These are phyloP conservation scores for Xestia xanthographa DNA, from an alignment of 2,888 invertebrate species.

Conservation along the genomic window DNA sequence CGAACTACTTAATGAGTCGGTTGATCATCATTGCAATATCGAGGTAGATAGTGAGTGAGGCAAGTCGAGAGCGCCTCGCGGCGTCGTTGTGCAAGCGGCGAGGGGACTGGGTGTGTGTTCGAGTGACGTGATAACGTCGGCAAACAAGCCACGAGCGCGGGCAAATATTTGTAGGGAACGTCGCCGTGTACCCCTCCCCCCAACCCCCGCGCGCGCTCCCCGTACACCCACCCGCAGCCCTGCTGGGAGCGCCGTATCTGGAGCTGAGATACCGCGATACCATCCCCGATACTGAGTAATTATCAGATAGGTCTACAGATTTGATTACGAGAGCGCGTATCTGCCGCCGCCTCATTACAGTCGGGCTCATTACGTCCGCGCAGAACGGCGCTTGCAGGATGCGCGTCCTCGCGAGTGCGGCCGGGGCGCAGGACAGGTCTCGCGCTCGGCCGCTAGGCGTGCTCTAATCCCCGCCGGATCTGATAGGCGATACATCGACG, in stretches of 20 bases:
- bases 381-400: constrained; percentile 32
- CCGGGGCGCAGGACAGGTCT: constrained; percentile 27
- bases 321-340: constrained; percentile 86
- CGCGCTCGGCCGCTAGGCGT: constrained; percentile 17
- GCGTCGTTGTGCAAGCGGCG: constrained; percentile 59
- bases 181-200: constrained; percentile 62
- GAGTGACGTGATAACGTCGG: constrained; percentile 81
- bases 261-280: constrained; percentile 82
- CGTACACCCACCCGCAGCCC: constrained; percentile 51
- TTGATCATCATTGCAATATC: constrained; percentile 18
- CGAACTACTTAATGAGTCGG: background rate
- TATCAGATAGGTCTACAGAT: constrained; percentile 88
- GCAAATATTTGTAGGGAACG: constrained; percentile 85
- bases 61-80: background rate
- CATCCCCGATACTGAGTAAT: constrained; percentile 86
- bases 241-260: constrained; percentile 74
- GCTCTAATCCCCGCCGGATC: constrained; percentile 70
- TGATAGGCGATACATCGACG: constrained; percentile 77
- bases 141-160: constrained; percentile 80
- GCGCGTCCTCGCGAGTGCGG: constrained; percentile 36
- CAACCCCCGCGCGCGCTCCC: constrained; percentile 32
- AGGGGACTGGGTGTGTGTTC: constrained; percentile 76
- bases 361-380: constrained; percentile 68
- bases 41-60: constrained; percentile 1
- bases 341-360: constrained; percentile 79